Percentiles rank a stretch among this genome's conserved stretches.
These are phyloP conservation scores for Oophaga sylvatica DNA, from an alignment of 2,797 vertebrate species.

Conservation along the genomic window DNA sequence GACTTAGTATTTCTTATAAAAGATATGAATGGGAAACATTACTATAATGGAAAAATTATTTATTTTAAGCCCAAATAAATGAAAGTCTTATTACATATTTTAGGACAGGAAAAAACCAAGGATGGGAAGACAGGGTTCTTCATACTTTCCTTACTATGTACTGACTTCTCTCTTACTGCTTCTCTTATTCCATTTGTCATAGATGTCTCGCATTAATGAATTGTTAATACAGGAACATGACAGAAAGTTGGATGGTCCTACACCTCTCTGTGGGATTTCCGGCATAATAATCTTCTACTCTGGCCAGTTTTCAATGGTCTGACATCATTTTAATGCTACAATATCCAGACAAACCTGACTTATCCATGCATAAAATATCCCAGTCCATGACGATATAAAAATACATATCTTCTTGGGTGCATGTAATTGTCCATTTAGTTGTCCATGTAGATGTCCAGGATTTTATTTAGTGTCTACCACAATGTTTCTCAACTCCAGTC, in stretches of 20 bases:
- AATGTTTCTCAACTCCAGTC: too few relatives aligned
- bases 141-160: neutral
- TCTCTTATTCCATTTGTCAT: slow-evolving; percentile 23
- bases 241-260: slow-evolving; percentile 42
- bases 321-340: slow-evolving; percentile 33
- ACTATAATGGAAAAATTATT: slow-evolving; percentile 2
- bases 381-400: neutral
- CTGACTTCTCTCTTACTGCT: neutral
- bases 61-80: slow-evolving; percentile 14
- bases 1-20: neutral
- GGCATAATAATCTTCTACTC: slow-evolving; percentile 33
- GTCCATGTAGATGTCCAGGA: too few relatives aligned
- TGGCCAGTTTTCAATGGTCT: slow-evolving; percentile 40
- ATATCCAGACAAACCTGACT: slow-evolving; percentile 36
- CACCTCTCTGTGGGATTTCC: slow-evolving; percentile 15
- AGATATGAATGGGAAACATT: neutral
- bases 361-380: neutral
- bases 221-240: slow-evolving; percentile 21
- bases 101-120: neutral
- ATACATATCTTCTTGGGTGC: neutral
- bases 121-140: neutral
- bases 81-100: neutral
- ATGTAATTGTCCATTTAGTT: neutral
- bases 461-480: too few relatives aligned
- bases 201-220: slow-evolving; percentile 40